phyloP scores from a whole-genome alignment of 2,888 invertebrate genomes.

The Crioceris asparagi region DNA sequence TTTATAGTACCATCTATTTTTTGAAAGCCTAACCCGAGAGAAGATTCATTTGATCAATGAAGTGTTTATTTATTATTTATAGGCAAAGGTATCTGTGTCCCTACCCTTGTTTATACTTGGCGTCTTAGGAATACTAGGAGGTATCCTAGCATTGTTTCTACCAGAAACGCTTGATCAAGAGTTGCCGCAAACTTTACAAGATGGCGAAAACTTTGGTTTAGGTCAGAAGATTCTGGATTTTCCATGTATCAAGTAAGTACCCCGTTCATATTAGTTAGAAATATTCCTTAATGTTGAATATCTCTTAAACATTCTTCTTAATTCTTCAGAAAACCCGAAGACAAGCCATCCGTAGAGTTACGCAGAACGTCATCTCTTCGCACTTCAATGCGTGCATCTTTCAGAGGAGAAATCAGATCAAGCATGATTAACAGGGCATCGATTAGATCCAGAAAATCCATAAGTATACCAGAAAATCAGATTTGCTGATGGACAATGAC shows the following conservation, averaged over 20 bases:
- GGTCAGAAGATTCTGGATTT: constrained; percentile 74
- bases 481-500: no score
- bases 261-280: neutral
- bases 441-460: constrained; percentile 40
- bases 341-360: constrained; percentile 1
- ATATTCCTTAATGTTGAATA: constrained; percentile 2
- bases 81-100: constrained; percentile 59
- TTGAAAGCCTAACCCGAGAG: no score
- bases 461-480: constrained; percentile 25
- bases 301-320: neutral
- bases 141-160: constrained; percentile 63
- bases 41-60: no score
- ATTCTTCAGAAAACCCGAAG: constrained; percentile 23
- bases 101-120: constrained; percentile 73
- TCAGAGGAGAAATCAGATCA: constrained; percentile 53
- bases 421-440: constrained; percentile 46
- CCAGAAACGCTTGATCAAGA: constrained; percentile 81
- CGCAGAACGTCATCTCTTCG: constrained; percentile 18
- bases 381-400: constrained; percentile 49
- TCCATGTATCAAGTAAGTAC: constrained; percentile 57
- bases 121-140: constrained; percentile 61
- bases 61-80: constrained; percentile 21
- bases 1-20: neutral
- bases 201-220: constrained; percentile 76
- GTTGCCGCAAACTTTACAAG: constrained; percentile 74